These are phyloP conservation scores for Knipowitschia caucasica DNA, from an alignment of 2,797 vertebrate species.

Conservation along the genomic window DNA sequence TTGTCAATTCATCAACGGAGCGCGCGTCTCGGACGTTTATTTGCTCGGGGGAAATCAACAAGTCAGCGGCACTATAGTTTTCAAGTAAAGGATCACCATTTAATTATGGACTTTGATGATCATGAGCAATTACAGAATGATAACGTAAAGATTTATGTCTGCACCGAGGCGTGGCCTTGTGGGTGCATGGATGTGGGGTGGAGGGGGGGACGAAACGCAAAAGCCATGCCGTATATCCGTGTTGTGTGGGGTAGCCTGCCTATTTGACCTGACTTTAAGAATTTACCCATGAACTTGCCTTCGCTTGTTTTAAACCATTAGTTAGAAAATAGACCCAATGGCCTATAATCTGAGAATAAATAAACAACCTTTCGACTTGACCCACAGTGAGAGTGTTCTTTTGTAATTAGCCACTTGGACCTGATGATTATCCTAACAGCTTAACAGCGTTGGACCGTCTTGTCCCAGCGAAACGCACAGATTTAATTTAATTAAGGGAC, in stretches of 20 bases:
- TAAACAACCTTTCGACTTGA: slow-evolving; percentile 20
- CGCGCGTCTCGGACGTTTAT: slow-evolving; percentile 82
- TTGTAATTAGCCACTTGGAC: slow-evolving; percentile 25
- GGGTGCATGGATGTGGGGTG: too few relatives aligned
- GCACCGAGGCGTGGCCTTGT: slow-evolving; percentile 27
- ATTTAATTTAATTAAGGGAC: slow-evolving; percentile 99
- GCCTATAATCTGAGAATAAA: slow-evolving; percentile 15
- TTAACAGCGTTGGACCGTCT: slow-evolving; percentile 36
- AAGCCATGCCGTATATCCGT: neutral
- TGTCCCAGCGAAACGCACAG: slow-evolving; percentile 64
- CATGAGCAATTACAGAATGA: slow-evolving; percentile 74
- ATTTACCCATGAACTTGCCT: neutral
- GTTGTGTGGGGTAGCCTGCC: neutral
- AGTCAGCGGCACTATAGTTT: slow-evolving; percentile 84
- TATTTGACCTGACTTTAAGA: neutral
- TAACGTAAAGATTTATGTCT: slow-evolving; percentile 68
- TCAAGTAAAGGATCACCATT: slow-evolving; percentile 73
- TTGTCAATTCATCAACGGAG: slow-evolving; percentile 94
- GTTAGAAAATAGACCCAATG: neutral
- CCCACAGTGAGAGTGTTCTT: slow-evolving; percentile 15
- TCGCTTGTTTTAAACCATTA: neutral
- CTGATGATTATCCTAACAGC: slow-evolving; percentile 31
- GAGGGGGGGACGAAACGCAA: too few relatives aligned
- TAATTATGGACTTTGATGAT: slow-evolving; percentile 75
- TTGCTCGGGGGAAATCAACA: slow-evolving; percentile 98